Evolutionary conservation across 2,888 invertebrate genomes (phyloP), one percentile per base, ranked within the genome.

Genomic region (Ryuthela nishihirai): DNA sequence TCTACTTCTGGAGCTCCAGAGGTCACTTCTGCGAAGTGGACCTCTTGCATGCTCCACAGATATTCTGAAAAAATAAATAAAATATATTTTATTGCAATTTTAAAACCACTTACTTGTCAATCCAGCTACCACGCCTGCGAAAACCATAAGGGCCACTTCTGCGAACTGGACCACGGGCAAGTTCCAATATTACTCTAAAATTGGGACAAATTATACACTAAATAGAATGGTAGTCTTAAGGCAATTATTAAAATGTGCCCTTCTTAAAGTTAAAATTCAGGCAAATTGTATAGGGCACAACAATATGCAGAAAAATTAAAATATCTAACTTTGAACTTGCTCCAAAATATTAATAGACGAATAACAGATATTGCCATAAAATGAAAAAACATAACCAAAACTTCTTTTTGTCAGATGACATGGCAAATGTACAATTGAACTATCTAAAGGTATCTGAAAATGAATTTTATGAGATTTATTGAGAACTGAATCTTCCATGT

Each of bases 21-120:
- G 50, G 23, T 46, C 62, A 39, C 61, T 36, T 40, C 64, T 79
- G 77, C 86, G 80, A 40, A 72, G 69, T 46, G 85, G 85, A 74
- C 88, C 88, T 72, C 87, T 80, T 73, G 88, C 88, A 77, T 86
- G 85, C 80, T 88, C 88, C 79, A 88, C 87, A 79, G 86, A 85
- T 76, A 88, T 87, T 81, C 88, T 88, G 81, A 73, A 45, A 45
- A 15, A 45, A 45, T 35, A 45, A 45, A 45, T 20, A 17, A 35
- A 49, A 60, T 18, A 35, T 23, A 23, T 24, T 15, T 35, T 21
- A 41, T 26, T 17, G 21, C 18, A 17, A 40, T 15, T n/a, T 34
- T 12, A 26, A 26, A 10, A 23, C 4, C 17, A 41, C 49, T 45
- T 44, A 54, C 60, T 60, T 60, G 25, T 60, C 60, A 12, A 54